Base-by-base conservation (phyloP, 1,140 invertebrate species). In the Drosophila jambulina region DNA sequence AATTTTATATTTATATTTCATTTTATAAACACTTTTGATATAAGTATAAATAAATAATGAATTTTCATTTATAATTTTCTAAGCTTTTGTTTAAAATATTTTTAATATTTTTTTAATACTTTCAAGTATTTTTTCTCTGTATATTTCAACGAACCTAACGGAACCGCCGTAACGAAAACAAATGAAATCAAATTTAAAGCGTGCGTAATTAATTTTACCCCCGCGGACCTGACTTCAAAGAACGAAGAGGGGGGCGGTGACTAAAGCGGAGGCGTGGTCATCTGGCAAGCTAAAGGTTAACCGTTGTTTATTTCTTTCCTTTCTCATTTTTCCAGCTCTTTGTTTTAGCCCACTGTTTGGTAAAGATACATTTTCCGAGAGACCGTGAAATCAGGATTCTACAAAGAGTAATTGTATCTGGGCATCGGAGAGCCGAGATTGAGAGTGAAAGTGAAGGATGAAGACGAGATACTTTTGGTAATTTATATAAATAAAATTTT, bases 101-200 rank as follows among this genome's bases (percentile, higher is more conserved):
- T 48, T 27, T 3, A 1, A 27, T 8, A 25, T 21, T 21, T 12
- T 13, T 32, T 19, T 0, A n/a, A n/a, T 13, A 19, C 19, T 12
- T 21, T 8, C 0, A 4, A 1, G 1, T 6, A 0, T 15, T 53
- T 65, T 63, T 43, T 29, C 1, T 12, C 0, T 54, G 67, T 70
- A 27, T 15, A 45, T 1, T 45, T 27, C 13, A 34, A 27, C n/a
- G 6, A 42, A 43, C 36, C 13, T 49, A 51, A 64, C 25, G 36
- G 43, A 65, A 65, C 67, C n/a, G 25, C 9, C 38, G 67, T n/a
- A 59, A 70, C 51, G 54, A 71, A 64, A 78, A 78, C 65, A 78
- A 78, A 78, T 78, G 65, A 78, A 78, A 78, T 78, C 65, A 78
- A 78, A 78, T 78, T 78, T 78, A 78, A 78, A 78, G 76, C 75